These are phyloP conservation scores for Drosophila lini DNA, from an alignment of 1,140 invertebrate species.

Conservation along the genomic window DNA sequence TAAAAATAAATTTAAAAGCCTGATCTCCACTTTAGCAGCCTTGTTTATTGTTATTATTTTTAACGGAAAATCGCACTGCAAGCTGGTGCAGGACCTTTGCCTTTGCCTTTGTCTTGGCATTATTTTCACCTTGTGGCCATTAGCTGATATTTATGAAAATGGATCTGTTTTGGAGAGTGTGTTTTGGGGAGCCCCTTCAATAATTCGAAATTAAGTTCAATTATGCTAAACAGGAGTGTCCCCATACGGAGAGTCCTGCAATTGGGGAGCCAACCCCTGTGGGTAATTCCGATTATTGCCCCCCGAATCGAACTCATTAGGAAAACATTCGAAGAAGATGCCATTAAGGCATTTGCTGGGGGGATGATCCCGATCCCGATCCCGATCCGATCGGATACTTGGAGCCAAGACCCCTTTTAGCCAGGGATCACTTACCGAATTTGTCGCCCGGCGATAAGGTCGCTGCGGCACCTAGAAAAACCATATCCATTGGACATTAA, in stretches of 20 bases:
- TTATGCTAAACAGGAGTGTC: slow-evolving; percentile 63
- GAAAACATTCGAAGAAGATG: slow-evolving; percentile 1
- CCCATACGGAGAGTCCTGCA: background rate
- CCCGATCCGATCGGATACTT: slow-evolving; percentile 14
- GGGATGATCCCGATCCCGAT: slow-evolving; percentile 17
- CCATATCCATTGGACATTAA: slow-evolving; percentile 60
- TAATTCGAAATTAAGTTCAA: slow-evolving; percentile 69
- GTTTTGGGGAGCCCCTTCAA: slow-evolving; percentile 35
- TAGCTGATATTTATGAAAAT: slow-evolving; percentile 65
- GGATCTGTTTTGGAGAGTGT: slow-evolving; percentile 21
- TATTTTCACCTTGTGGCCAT: slow-evolving; percentile 68
- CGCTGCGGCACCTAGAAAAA: slow-evolving; percentile 25
- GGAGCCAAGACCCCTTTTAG: slow-evolving; percentile 26
- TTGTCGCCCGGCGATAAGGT: slow-evolving; percentile 64
- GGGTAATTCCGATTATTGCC: slow-evolving; percentile 7
- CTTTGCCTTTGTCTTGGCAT: slow-evolving; percentile 3
- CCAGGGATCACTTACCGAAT: slow-evolving; percentile 68
- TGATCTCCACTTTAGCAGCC: background rate
- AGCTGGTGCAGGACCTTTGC: slow-evolving; percentile 32
- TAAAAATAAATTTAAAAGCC: background rate
- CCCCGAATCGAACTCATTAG: slow-evolving; percentile 40
- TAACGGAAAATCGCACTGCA: slow-evolving; percentile 47
- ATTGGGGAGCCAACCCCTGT: slow-evolving; percentile 32
- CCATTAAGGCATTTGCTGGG: slow-evolving; percentile 29
- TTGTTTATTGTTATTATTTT: slow-evolving; percentile 26